Evolutionary conservation across 2,888 invertebrate genomes (phyloP).

Genomic region (Eupithecia pulchellata): DNA sequence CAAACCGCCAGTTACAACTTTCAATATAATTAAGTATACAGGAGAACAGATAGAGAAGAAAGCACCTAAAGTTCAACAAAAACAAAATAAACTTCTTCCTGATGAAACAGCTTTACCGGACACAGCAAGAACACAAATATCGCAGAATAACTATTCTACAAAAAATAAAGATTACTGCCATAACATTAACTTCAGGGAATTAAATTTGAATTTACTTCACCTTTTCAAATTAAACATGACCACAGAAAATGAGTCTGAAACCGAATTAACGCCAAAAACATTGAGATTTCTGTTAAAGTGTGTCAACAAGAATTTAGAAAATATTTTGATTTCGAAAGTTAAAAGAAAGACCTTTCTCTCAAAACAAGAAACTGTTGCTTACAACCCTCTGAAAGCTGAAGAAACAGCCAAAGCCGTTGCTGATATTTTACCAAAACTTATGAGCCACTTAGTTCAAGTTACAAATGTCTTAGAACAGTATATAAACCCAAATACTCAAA

Average conservation of each 20-base stretch:
- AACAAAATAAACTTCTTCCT: constrained; percentile 53
- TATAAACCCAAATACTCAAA: constrained; percentile 50
- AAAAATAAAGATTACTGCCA: constrained; percentile 62
- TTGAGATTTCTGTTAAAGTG: constrained; percentile 68
- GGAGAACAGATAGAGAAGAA: constrained; percentile 59
- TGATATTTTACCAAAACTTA: constrained; percentile 66
- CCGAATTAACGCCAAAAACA: constrained; percentile 62
- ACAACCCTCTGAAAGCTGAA: constrained; percentile 68
- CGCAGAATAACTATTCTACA: constrained; percentile 58
- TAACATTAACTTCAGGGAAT: constrained; percentile 64
- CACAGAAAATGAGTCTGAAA: constrained; percentile 54
- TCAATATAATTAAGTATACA: constrained; percentile 62
- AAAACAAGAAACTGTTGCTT: constrained; percentile 61
- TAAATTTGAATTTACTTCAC: constrained; percentile 66
- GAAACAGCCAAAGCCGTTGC: constrained; percentile 64
- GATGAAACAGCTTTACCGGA: constrained; percentile 71
- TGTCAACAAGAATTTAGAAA: constrained; percentile 64
- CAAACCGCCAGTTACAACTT: constrained; percentile 68
- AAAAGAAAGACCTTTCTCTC: constrained; percentile 71
- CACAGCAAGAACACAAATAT: constrained; percentile 67
- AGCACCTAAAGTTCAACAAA: constrained; percentile 49
- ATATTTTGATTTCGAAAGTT: constrained; percentile 68
- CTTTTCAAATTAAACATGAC: constrained; percentile 66
- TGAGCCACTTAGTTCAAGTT: constrained; percentile 64
- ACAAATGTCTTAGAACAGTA: constrained; percentile 61